Evolutionary conservation across 1,140 invertebrate species (phyloP).

Genomic region (Trinorchestia longiramus): DNA sequence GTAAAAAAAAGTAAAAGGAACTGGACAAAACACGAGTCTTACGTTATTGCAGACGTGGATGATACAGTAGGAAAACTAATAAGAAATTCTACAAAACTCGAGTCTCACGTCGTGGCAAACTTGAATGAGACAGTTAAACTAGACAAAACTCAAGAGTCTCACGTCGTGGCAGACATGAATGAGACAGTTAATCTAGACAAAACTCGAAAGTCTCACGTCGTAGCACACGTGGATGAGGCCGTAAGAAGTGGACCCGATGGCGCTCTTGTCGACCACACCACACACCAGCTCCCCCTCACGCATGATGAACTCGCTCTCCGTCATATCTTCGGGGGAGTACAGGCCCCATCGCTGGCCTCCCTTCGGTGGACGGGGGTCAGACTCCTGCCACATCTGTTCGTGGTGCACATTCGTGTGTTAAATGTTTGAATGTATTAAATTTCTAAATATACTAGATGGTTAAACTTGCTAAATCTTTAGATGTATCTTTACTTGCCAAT

Average conservation of each 20-base stretch:
- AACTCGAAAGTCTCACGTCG: constrained; percentile 72
- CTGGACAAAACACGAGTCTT: too few species aligned
- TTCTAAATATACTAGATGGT: too few species aligned
- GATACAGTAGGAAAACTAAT: too few species aligned
- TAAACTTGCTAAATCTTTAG: too few species aligned
- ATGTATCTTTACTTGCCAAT: too few species aligned
- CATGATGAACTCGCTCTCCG: constrained; percentile 93
- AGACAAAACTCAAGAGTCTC: too few species aligned
- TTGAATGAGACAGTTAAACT: too few species aligned
- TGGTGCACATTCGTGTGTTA: background rate
- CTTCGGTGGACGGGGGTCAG: constrained; percentile 56
- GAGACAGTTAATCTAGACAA: background rate
- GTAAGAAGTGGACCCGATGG: constrained; percentile 94
- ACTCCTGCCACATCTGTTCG: constrained; percentile 77
- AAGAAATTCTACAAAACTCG: too few species aligned
- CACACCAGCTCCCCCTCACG: constrained; percentile 87
- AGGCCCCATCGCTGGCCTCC: constrained; percentile 76
- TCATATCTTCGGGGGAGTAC: constrained; percentile 74
- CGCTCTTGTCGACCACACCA: constrained; percentile 97
- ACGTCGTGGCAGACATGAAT: constrained; percentile 92
- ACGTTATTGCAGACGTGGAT: too few species aligned
- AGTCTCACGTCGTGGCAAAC: too few species aligned
- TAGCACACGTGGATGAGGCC: constrained; percentile 93
- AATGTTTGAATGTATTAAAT: too few species aligned
- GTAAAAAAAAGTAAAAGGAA: too few species aligned